Evolutionary conservation across 2,797 vertebrate species (phyloP).

Genomic region (Phoebastria nigripes): DNA sequence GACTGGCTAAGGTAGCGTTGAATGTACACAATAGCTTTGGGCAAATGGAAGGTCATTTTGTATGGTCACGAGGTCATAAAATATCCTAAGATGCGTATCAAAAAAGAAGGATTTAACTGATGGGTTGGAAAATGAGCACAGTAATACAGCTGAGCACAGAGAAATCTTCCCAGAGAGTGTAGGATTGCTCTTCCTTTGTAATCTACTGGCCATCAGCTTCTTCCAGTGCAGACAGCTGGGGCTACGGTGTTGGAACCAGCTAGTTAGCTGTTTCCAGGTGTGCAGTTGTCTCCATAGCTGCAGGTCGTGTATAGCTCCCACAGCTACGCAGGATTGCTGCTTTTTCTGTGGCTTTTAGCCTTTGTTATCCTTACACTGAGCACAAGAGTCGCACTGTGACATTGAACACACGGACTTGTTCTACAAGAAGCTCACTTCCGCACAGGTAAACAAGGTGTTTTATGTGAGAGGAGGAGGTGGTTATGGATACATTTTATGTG

Average conservation of each 20-base stretch:
- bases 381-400: neutral
- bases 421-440: neutral
- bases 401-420: conserved; percentile 2
- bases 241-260: neutral
- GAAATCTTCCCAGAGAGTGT: neutral
- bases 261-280: neutral
- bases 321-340: neutral
- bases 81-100: neutral
- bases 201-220: neutral
- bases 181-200: neutral
- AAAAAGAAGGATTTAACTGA: neutral
- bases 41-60: neutral
- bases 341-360: neutral
- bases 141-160: neutral
- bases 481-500: neutral
- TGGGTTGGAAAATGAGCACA: neutral
- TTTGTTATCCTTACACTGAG: neutral
- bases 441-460: neutral
- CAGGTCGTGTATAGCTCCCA: neutral
- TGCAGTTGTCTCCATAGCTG: neutral
- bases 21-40: neutral
- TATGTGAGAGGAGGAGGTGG: neutral
- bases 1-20: neutral
- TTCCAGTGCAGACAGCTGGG: neutral
- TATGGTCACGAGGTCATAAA: neutral